Base-by-base conservation (phyloP, 1,140 invertebrate species). In the Charaxes varanes region DNA sequence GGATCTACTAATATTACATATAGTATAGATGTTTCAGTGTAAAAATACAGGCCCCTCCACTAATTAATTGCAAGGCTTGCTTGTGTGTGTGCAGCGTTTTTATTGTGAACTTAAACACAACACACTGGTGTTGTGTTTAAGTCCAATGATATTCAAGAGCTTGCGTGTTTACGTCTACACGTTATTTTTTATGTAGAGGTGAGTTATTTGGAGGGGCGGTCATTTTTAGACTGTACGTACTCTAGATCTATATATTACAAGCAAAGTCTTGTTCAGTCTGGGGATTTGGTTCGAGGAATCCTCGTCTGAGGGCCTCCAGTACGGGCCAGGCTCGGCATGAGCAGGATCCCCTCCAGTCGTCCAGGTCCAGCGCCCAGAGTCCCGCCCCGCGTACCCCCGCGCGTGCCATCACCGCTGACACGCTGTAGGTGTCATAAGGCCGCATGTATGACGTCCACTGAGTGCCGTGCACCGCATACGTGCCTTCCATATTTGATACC, bases 381-480 rank as follows among this genome's bases (percentile, higher is more conserved):
- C 93, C 94, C 1, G 89, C 91, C 2, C 93, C 93, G 1, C 91
- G 91, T 2, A 93, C 62, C 4, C 88, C 84, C 24, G 89, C 60
- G 2, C 84, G 73, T 22, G 83, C 86, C 0, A 91, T 86, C 36
- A 89, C 85, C 27, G 89, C 79, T 0, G 88, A 70, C 52, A 87
- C 85, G 34, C 86, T 80, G 15, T 86, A 76, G 27, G 91, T 88
- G 41, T 91, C 91, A 1, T 86, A 80, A 2, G 90, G 87, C 65
- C 93, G 91, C 55, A 95, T 91, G 62, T 92, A 96, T 0, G 91
- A 90, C 1, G 93, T 90, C 94, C 94, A 96, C 71, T 95, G 93
- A 38, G 90, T 88, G 0, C 89, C 90, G 33, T 80, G 86, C 22
- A 87, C 88, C 0, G 91, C 91, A 66, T 90, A 94, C 1, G 93